phyloP scores from a whole-genome alignment of 1,140 invertebrate species.

The Lerema accius region DNA sequence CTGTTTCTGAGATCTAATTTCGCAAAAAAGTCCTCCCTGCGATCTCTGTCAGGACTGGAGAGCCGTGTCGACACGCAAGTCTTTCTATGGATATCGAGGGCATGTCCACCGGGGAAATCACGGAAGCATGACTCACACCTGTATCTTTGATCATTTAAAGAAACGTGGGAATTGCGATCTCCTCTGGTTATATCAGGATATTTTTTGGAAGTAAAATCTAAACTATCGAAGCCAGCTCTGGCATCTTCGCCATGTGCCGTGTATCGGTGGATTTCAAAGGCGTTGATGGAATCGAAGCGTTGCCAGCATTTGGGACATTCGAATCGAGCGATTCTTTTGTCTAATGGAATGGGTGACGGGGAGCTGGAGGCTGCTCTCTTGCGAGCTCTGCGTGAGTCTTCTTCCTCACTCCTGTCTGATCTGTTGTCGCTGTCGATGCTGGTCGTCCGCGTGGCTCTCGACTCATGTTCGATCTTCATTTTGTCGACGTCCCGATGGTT shows the following conservation, averaged over 20 bases:
- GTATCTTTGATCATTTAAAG: slow-evolving; percentile 86
- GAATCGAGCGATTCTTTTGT: slow-evolving; percentile 88
- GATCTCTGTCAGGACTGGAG: slow-evolving; percentile 81
- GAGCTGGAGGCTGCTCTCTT: slow-evolving; percentile 79
- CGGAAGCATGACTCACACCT: slow-evolving; percentile 88
- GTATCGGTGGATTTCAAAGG: slow-evolving; percentile 86
- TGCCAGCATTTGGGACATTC: slow-evolving; percentile 88
- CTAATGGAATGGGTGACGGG: slow-evolving; percentile 84
- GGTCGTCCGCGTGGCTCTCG: slow-evolving; percentile 58
- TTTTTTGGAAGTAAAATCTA: slow-evolving; percentile 90
- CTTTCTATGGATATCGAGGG: slow-evolving; percentile 86
- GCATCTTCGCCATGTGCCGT: slow-evolving; percentile 83
- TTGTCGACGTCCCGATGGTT: slow-evolving; percentile 50
- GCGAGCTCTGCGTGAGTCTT: slow-evolving; percentile 65
- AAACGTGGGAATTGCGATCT: slow-evolving; percentile 86
- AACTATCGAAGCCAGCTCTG: slow-evolving; percentile 87
- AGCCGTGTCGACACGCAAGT: slow-evolving; percentile 76
- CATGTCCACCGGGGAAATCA: slow-evolving; percentile 89
- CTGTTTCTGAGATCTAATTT: slow-evolving; percentile 90
- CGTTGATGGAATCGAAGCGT: slow-evolving; percentile 87
- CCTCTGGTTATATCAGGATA: slow-evolving; percentile 90
- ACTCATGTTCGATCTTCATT: slow-evolving; percentile 63
- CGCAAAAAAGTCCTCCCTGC: slow-evolving; percentile 91
- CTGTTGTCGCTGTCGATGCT: slow-evolving; percentile 77
- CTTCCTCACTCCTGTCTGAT: slow-evolving; percentile 79